These are phyloP conservation scores for Nudaria mundana DNA, from an alignment of 2,888 invertebrate species.

Conservation along the genomic window DNA sequence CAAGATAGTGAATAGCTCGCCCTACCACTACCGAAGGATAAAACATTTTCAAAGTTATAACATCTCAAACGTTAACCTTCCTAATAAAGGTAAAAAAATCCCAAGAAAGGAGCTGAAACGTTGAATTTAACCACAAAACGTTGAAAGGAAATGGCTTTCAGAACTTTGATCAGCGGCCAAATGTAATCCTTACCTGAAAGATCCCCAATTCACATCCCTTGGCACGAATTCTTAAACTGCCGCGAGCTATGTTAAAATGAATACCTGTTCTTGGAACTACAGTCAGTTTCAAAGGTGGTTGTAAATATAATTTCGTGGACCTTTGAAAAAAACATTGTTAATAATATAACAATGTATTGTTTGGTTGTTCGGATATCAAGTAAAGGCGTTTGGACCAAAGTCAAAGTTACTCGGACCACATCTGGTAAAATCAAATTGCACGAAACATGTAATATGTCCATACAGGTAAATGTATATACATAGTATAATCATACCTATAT, in stretches of 20 bases:
- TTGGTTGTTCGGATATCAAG: no score
- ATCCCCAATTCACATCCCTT: conserved; percentile 58
- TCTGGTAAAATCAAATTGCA: no score
- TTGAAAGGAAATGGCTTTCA: conserved; percentile 44
- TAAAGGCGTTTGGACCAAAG: no score
- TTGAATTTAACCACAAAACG: conserved; percentile 39
- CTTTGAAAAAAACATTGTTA: neutral
- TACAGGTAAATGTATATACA: no score
- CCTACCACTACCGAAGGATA: no score
- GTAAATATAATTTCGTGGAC: no score
- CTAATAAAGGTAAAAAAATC: conserved; percentile 15
- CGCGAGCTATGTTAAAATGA: conserved; percentile 42
- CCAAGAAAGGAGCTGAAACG: conserved; percentile 35
- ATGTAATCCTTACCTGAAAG: conserved; percentile 59
- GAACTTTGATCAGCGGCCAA: conserved; percentile 62
- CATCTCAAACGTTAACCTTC: neutral
- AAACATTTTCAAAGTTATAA: no score
- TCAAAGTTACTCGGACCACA: no score
- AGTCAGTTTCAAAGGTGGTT: neutral
- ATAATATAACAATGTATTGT: no score
- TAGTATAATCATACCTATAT: no score
- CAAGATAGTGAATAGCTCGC: no score
- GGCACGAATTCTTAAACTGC: conserved; percentile 65
- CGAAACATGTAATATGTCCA: no score
- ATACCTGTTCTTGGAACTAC: conserved; percentile 23